Conservation (phyloP, 1,140 invertebrate genomes). For the Pseudoatta argentina region DNA sequence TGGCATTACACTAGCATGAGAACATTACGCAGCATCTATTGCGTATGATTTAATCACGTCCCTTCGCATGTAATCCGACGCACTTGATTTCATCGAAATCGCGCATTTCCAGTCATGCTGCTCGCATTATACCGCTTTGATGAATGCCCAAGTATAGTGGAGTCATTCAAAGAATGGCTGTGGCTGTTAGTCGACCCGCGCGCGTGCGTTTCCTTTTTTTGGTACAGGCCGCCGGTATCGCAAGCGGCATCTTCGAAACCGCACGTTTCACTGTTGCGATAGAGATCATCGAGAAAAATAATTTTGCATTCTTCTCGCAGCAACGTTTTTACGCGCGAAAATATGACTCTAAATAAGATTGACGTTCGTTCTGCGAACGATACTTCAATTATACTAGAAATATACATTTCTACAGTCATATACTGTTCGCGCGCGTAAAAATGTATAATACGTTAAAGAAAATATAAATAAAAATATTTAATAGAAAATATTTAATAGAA, state of each 20-base stretch:
- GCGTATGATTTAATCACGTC: slow-evolving; percentile 54
- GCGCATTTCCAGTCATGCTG: slow-evolving; percentile 82
- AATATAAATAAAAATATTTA: not conserved
- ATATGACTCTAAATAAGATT: not conserved
- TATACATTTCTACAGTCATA: not conserved
- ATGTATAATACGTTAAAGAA: not conserved
- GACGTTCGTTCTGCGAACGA: not conserved
- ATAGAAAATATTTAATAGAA: not conserved
- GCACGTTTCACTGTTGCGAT: slow-evolving; percentile 32
- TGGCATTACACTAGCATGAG: not conserved
- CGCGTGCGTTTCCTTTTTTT: slow-evolving; percentile 12
- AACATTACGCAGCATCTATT: not conserved
- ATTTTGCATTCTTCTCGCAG: slow-evolving; percentile 51
- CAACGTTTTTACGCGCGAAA: slow-evolving; percentile 11
- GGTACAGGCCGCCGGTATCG: slow-evolving; percentile 75
- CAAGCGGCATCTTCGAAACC: slow-evolving; percentile 78
- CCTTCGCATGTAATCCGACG: slow-evolving; percentile 59
- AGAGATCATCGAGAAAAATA: slow-evolving; percentile 42
- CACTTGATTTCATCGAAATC: slow-evolving; percentile 82
- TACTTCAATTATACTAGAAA: not conserved
- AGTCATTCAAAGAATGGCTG: slow-evolving; percentile 81
- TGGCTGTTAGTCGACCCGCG: slow-evolving; percentile 46
- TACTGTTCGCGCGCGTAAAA: too few relatives aligned
- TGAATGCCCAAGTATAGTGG: slow-evolving; percentile 82
- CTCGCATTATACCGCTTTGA: slow-evolving; percentile 84